A percentile compares a stretch with the other conserved stretches of the same genome.
phyloP scores from a whole-genome alignment of 2,888 invertebrate genomes.

The Danaus chrysippus region DNA sequence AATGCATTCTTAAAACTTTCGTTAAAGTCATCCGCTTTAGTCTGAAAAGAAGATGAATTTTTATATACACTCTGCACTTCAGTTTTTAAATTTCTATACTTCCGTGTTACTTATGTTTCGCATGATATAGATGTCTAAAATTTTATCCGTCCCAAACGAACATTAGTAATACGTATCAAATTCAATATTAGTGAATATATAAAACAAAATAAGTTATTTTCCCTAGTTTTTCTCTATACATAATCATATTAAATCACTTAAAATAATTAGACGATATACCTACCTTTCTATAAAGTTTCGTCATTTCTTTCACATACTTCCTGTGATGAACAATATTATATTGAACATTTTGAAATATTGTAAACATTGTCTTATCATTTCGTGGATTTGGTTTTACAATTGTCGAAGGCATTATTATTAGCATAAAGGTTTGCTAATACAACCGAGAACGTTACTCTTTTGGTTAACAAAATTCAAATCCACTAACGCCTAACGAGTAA shows the following conservation, averaged over 20 bases:
- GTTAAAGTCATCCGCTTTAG: constrained; percentile 78
- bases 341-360: constrained; percentile 82
- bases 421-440: background rate
- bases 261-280: constrained; percentile 24
- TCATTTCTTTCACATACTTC: constrained; percentile 80
- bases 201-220: background rate
- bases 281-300: constrained; percentile 77
- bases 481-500: background rate
- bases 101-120: too few relatives aligned
- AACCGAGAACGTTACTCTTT: background rate
- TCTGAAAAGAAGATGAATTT: constrained; percentile 40
- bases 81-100: too few relatives aligned
- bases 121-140: too few relatives aligned
- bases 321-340: constrained; percentile 82
- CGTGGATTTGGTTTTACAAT: constrained; percentile 60
- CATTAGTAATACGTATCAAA: too few relatives aligned
- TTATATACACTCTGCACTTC: background rate
- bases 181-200: too few relatives aligned
- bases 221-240: background rate
- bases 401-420: constrained; percentile 49
- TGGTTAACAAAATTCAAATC: background rate
- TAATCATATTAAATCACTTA: background rate
- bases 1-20: constrained; percentile 82
- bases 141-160: too few relatives aligned
- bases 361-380: constrained; percentile 68